Percentiles rank a stretch among this genome's conserved stretches.
These are phyloP conservation scores for Lasioglossum baleicum DNA, from an alignment of 1,140 invertebrate species.

Conservation along the genomic window DNA sequence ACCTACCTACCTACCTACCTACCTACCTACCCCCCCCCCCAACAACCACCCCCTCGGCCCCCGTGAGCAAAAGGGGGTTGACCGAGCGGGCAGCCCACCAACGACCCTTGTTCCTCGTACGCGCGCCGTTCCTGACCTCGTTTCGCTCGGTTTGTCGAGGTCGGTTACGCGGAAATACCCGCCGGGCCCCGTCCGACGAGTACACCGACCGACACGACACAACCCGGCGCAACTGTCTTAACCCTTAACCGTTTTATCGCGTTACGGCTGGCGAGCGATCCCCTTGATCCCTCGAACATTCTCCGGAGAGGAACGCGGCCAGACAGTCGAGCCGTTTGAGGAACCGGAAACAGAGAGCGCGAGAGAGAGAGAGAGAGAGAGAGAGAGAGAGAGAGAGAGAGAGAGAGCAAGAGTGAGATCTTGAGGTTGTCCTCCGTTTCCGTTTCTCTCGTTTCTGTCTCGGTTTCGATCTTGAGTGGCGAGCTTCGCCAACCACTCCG, in stretches of 20 bases:
- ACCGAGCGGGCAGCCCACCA: slow-evolving; percentile 34
- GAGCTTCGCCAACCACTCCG: too few relatives aligned
- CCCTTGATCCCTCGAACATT: neutral
- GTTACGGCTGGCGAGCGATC: neutral
- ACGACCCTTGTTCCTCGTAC: slow-evolving; percentile 58
- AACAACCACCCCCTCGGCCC: slow-evolving; percentile 32
- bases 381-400: too few relatives aligned
- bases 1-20: too few relatives aligned
- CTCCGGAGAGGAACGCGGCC: too few relatives aligned
- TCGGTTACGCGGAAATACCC: slow-evolving; percentile 72
- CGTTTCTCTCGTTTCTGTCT: too few relatives aligned
- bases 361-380: too few relatives aligned
- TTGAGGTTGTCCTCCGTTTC: too few relatives aligned
- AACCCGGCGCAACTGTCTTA: neutral
- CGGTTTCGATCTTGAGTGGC: too few relatives aligned
- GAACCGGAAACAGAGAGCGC: too few relatives aligned
- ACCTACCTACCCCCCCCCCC: too few relatives aligned
- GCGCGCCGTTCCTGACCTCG: slow-evolving; percentile 75
- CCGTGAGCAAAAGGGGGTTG: neutral
- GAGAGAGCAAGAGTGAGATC: too few relatives aligned
- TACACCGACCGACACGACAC: neutral
- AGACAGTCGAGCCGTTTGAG: too few relatives aligned
- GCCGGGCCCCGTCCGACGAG: slow-evolving; percentile 13
- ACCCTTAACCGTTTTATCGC: slow-evolving; percentile 11
- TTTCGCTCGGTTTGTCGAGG: slow-evolving; percentile 73